phyloP scores from a whole-genome alignment of 2,797 vertebrate genomes.

The Trichosurus vulpecula region DNA sequence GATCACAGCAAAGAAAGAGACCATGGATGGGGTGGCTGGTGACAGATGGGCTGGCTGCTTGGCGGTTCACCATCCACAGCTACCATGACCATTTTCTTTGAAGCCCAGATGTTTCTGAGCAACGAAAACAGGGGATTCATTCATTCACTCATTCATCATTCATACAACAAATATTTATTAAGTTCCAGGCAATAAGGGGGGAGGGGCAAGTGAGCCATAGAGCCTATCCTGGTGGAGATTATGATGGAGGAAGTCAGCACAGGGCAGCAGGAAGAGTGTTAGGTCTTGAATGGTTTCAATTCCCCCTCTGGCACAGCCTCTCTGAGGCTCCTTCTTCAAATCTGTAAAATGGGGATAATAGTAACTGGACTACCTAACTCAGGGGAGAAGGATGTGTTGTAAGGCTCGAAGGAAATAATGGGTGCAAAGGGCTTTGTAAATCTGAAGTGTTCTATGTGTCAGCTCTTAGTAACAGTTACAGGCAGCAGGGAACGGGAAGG shows the following conservation, averaged over 20 bases:
- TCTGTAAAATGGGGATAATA: background rate
- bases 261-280: background rate
- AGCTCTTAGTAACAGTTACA: background rate
- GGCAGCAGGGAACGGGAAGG: background rate
- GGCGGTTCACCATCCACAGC: background rate
- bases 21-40: background rate
- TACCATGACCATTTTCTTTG: background rate
- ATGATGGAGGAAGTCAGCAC: background rate
- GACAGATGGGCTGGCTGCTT: background rate
- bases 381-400: background rate
- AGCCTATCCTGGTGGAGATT: background rate
- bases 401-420: background rate
- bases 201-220: background rate
- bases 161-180: background rate
- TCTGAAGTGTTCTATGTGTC: background rate
- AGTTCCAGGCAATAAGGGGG: background rate
- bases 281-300: background rate
- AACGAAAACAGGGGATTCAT: background rate
- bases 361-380: background rate
- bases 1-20: background rate
- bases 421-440: background rate
- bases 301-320: background rate
- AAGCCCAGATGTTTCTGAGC: slow-evolving; percentile 1
- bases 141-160: background rate
- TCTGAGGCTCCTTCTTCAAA: background rate